A percentile compares a stretch with the other conserved stretches of the same genome.
Evolutionary conservation across 2,888 invertebrate genomes (phyloP).

Genomic region (Andrena fulva): DNA sequence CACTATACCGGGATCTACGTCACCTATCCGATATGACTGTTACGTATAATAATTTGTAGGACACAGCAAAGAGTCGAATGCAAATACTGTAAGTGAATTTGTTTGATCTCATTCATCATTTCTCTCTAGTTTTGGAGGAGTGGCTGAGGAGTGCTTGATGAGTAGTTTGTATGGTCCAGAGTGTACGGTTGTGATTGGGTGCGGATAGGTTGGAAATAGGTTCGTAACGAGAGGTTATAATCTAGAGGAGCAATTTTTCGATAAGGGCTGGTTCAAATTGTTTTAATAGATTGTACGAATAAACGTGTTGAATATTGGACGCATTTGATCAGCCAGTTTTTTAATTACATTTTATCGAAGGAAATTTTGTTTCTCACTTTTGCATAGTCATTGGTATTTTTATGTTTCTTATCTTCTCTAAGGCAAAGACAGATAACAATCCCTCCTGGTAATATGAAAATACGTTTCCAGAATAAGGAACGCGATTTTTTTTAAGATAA

Average conservation of each 20-base stretch:
- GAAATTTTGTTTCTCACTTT: too few species aligned
- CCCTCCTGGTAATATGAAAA: too few species aligned
- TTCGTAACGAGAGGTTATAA: background rate
- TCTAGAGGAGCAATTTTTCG: background rate
- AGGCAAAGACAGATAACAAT: too few species aligned
- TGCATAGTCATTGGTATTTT: too few species aligned
- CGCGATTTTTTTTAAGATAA: too few species aligned
- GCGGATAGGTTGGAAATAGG: background rate
- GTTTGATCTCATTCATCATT: background rate
- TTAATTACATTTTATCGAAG: background rate
- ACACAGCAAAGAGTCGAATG: background rate
- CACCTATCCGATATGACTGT: background rate
- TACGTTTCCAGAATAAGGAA: too few species aligned
- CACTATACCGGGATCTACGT: background rate
- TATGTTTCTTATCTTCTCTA: too few species aligned
- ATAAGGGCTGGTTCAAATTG: background rate
- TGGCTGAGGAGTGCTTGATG: background rate
- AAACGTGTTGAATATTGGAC: background rate
- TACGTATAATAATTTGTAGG: background rate
- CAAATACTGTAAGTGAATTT: background rate
- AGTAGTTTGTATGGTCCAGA: background rate
- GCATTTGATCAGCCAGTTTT: background rate
- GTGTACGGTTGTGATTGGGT: conserved; percentile 1
- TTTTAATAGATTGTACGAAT: background rate
- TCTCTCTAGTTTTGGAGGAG: background rate